Percentiles rank a stretch among this genome's conserved stretches.
Evolutionary conservation across 2,113 vertebrate species (phyloP).

Genomic region (Melierax canorus): DNA sequence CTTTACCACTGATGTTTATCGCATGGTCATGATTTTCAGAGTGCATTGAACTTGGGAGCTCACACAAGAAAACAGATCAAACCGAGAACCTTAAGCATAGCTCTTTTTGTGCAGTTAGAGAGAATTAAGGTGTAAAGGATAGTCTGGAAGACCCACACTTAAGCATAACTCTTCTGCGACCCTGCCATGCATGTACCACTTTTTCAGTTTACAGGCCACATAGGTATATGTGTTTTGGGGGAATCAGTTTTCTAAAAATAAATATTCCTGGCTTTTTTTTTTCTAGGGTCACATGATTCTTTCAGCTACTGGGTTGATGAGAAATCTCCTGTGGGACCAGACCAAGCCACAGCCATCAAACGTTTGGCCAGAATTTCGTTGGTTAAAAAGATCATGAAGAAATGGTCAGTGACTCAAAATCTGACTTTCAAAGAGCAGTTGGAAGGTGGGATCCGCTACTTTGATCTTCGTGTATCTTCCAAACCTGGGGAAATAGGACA

Average conservation of each 20-base stretch:
- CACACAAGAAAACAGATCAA: background rate
- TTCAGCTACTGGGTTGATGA: conserved; percentile 92
- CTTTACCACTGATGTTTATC: background rate
- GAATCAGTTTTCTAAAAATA: background rate
- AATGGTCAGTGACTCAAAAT: conserved; percentile 92
- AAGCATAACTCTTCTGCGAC: background rate
- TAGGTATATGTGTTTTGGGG: background rate
- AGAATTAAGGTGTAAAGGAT: background rate
- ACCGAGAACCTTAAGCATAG: background rate
- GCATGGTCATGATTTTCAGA: background rate
- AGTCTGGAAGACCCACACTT: background rate
- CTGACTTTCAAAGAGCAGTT: conserved; percentile 93
- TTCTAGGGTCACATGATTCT: conserved; percentile 85
- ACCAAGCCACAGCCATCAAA: conserved; percentile 82
- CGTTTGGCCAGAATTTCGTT: conserved; percentile 81
- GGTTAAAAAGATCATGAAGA: conserved; percentile 87
- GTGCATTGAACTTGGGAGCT: background rate
- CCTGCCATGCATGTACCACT: background rate
- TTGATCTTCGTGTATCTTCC: conserved; percentile 95
- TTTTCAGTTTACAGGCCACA: background rate
- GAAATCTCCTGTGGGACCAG: conserved; percentile 85
- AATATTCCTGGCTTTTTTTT: background rate
- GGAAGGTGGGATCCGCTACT: conserved; percentile 95
- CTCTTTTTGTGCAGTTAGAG: background rate
- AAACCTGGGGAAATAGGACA: conserved; percentile 85